Evolutionary conservation across 2,113 vertebrate species (phyloP).

Genomic region (Scomber japonicus): DNA sequence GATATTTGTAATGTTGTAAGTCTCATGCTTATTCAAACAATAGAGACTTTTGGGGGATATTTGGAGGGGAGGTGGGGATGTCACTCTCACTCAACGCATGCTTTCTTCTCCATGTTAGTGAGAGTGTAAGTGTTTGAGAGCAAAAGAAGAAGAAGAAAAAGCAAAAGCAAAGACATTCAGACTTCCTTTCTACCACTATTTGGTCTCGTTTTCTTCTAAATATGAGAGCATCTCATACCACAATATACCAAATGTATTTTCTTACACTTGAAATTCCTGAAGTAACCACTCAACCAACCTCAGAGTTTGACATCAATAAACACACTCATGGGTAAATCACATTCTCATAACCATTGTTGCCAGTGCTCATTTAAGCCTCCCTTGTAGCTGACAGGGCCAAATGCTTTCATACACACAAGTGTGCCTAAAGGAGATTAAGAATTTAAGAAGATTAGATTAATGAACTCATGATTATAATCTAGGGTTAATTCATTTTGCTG

Average conservation of each 20-base stretch:
- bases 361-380: not conserved
- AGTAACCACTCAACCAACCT: constrained; percentile 13
- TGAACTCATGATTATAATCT: constrained; percentile 80
- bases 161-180: not conserved
- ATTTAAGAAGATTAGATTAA: constrained; percentile 78
- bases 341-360: constrained; percentile 34
- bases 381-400: constrained; percentile 43
- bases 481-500: constrained; percentile 75
- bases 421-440: constrained; percentile 68
- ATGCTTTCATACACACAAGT: constrained; percentile 73
- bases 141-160: not conserved
- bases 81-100: constrained; percentile 58
- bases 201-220: constrained; percentile 31
- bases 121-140: constrained; percentile 9
- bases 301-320: constrained; percentile 37
- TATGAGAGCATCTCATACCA: constrained; percentile 18
- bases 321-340: constrained; percentile 16
- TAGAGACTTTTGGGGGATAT: not conserved
- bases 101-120: not conserved
- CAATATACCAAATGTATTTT: not conserved
- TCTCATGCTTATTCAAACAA: constrained; percentile 22
- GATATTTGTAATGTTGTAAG: not conserved
- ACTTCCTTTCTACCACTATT: constrained; percentile 28
- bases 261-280: not conserved
- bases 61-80: no score